Conservation (phyloP, 1,140 invertebrate species). For the Drosophila truncata region DNA sequence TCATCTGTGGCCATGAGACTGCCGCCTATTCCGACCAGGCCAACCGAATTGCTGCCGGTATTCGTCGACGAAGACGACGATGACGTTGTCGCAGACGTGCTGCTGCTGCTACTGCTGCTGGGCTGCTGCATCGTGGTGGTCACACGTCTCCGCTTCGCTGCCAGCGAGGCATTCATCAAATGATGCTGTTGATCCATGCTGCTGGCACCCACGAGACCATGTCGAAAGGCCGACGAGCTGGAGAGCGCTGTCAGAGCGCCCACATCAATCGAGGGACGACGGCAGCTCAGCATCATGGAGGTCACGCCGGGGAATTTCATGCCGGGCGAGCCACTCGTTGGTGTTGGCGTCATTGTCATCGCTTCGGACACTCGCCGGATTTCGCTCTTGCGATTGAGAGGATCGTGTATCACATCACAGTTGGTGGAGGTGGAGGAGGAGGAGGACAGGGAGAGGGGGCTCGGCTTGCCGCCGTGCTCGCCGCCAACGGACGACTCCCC, state of each 20-base stretch:
- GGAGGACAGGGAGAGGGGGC: conserved; percentile 65
- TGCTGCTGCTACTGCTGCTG: conserved; percentile 1
- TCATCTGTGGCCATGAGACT: conserved; percentile 65
- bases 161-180: conserved; percentile 66
- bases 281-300: conserved; percentile 70
- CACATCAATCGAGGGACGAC: conserved; percentile 84
- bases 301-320: conserved; percentile 65
- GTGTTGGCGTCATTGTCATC: background rate
- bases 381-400: conserved; percentile 78
- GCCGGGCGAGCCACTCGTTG: conserved; percentile 1
- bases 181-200: conserved; percentile 63
- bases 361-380: conserved; percentile 77
- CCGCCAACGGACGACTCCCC: conserved; percentile 57
- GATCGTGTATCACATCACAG: conserved; percentile 85
- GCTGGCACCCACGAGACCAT: conserved; percentile 65
- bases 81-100: background rate
- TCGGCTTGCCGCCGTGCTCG: conserved; percentile 52
- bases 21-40: conserved; percentile 26
- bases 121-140: conserved; percentile 44
- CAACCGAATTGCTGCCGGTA: conserved; percentile 23
- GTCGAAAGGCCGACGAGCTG: conserved; percentile 65
- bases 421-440: conserved; percentile 77
- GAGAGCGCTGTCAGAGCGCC: conserved; percentile 66
- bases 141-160: conserved; percentile 69
- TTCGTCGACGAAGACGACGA: no score